These are phyloP conservation scores for Danio kyathit DNA, from an alignment of 2,797 vertebrate species.

Conservation along the genomic window DNA sequence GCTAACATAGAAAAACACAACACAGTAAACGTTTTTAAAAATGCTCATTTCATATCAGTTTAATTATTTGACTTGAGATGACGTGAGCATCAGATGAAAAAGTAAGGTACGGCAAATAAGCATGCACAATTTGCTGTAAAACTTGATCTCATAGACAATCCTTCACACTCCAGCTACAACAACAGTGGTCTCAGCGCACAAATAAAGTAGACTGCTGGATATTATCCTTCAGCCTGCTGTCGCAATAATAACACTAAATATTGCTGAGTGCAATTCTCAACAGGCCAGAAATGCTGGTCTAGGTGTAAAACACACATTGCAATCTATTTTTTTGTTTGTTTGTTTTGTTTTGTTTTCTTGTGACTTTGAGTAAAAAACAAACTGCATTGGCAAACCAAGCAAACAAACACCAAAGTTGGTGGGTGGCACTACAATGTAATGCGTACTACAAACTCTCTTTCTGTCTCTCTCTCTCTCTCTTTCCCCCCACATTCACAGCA, in stretches of 20 bases:
- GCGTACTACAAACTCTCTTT: constrained; percentile 30
- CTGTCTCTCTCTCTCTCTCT: constrained; percentile 22
- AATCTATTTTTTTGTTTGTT: constrained; percentile 66
- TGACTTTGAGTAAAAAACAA: constrained; percentile 79
- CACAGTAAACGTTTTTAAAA: too few species aligned
- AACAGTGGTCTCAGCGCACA: constrained; percentile 45
- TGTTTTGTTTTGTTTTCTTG: constrained; percentile 68
- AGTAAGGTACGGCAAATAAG: too few species aligned
- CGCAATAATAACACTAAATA: constrained; percentile 59
- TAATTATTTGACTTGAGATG: too few species aligned
- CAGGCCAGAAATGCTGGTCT: constrained; percentile 76
- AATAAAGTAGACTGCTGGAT: constrained; percentile 54
- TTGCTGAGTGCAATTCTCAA: constrained; percentile 63
- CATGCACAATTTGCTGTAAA: neutral
- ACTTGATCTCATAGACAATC: neutral
- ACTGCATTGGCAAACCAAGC: constrained; percentile 76
- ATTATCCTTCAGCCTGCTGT: constrained; percentile 59
- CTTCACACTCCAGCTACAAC: constrained; percentile 15
- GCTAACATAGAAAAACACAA: too few species aligned
- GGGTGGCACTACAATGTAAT: constrained; percentile 32
- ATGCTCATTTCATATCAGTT: too few species aligned
- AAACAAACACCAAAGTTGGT: constrained; percentile 62
- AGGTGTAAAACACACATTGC: constrained; percentile 73
- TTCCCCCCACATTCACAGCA: constrained; percentile 42
- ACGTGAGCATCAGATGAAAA: too few species aligned